Percentiles rank a stretch among this genome's conserved stretches.
Conservation (phyloP, 2,888 invertebrate species). For the Acleris cristana region DNA sequence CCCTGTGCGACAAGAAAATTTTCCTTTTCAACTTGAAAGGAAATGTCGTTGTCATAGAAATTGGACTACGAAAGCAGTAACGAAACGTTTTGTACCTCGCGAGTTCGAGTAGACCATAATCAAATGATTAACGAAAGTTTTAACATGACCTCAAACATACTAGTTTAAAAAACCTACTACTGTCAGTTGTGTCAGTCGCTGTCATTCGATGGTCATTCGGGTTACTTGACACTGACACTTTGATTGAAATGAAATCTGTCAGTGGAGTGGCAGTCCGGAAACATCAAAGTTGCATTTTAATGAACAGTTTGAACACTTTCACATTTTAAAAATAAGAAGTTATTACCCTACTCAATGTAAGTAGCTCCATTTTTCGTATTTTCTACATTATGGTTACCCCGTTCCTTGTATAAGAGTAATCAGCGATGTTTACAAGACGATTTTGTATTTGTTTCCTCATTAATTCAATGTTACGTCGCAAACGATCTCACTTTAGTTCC, state of each 20-base stretch:
- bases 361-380: no score
- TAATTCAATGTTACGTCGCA: slow-evolving; percentile 45
- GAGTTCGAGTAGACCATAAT: no score
- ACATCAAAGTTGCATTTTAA: slow-evolving; percentile 4
- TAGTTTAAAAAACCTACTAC: background rate
- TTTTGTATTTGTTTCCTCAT: slow-evolving; percentile 36
- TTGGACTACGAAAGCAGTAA: slow-evolving; percentile 3
- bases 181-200: background rate
- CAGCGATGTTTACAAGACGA: slow-evolving; percentile 24
- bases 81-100: slow-evolving; percentile 12
- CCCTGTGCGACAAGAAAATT: slow-evolving; percentile 16
- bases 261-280: slow-evolving; percentile 7
- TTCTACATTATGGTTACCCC: background rate
- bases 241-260: no score
- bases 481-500: slow-evolving; percentile 49
- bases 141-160: background rate
- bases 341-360: no score
- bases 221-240: background rate
- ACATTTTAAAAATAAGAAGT: background rate
- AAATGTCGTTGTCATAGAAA: slow-evolving; percentile 7
- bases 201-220: no score
- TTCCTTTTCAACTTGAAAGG: slow-evolving; percentile 14
- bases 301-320: slow-evolving; percentile 17
- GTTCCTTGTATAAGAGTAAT: background rate
- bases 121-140: no score